A percentile compares a stretch with the other conserved stretches of the same genome.
Conservation (phyloP, 2,797 vertebrate species). For the Melanotaenia nigrans region DNA sequence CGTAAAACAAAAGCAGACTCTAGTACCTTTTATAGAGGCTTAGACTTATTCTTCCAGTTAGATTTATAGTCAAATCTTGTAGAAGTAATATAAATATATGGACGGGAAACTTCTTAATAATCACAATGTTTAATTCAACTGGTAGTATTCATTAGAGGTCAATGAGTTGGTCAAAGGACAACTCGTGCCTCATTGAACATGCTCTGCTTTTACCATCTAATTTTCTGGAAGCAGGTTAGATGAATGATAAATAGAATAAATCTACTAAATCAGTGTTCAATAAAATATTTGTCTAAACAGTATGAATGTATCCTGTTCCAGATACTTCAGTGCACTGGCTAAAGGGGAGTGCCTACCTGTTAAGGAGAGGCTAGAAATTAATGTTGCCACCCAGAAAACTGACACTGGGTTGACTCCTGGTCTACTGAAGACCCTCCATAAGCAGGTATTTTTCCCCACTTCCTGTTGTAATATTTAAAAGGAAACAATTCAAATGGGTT, state of each 20-base stretch:
- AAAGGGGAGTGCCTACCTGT: slow-evolving; percentile 88
- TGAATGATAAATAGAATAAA: slow-evolving; percentile 12
- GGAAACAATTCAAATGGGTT: background rate
- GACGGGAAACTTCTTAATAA: background rate
- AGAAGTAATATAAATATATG: slow-evolving; percentile 15
- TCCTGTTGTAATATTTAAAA: background rate
- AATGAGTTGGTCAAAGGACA: slow-evolving; percentile 1
- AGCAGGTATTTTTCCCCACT: slow-evolving; percentile 82
- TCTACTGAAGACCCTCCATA: slow-evolving; percentile 89
- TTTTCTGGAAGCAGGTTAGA: background rate
- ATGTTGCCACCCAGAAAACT: slow-evolving; percentile 78
- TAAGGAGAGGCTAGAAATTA: slow-evolving; percentile 87
- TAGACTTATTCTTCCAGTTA: slow-evolving; percentile 11
- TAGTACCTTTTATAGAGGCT: slow-evolving; percentile 16
- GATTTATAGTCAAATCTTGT: slow-evolving; percentile 17
- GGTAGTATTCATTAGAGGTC: slow-evolving; percentile 1
- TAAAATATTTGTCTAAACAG: slow-evolving; percentile 8
- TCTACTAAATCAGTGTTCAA: slow-evolving; percentile 9
- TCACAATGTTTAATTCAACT: slow-evolving; percentile 20
- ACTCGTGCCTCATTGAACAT: background rate
- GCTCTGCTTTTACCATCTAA: background rate
- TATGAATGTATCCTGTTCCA: slow-evolving; percentile 52
- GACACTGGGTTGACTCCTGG: slow-evolving; percentile 86
- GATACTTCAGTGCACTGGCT: slow-evolving; percentile 90
- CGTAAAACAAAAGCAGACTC: too few relatives aligned